A percentile compares a stretch with the other conserved stretches of the same genome.
Conservation (phyloP, 92 coral and sea anemone genomes). For the Bergia sp. region DNA sequence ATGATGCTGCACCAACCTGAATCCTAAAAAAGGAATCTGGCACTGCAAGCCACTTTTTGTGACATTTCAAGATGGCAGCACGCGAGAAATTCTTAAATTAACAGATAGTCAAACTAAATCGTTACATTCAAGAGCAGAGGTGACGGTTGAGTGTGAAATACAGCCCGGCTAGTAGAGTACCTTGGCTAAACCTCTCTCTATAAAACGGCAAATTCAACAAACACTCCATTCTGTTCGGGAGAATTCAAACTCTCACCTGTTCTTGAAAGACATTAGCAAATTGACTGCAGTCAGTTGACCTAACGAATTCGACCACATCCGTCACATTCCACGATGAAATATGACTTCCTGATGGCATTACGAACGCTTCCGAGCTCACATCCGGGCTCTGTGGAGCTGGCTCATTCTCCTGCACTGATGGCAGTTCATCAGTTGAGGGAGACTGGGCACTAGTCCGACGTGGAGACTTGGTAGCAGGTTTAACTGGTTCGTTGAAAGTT, state of each 20-base stretch:
- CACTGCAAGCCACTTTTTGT: no score
- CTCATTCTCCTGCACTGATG: neutral
- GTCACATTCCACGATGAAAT: constrained; percentile 68
- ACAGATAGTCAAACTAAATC: no score
- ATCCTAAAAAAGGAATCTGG: no score
- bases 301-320: constrained; percentile 70
- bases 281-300: constrained; percentile 67
- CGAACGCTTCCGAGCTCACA: constrained; percentile 44
- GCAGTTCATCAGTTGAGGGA: neutral
- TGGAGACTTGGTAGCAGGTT: neutral
- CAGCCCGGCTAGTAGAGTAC: no score
- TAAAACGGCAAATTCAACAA: no score
- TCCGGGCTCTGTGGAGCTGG: constrained; percentile 21
- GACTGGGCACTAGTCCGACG: constrained; percentile 2
- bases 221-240: no score
- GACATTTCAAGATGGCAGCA: no score
- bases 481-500: neutral
- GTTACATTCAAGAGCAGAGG: no score
- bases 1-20: no score
- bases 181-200: no score
- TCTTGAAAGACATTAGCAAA: constrained; percentile 72
- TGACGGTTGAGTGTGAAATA: no score
- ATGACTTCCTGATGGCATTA: constrained; percentile 52
- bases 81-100: no score
- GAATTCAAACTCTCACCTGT: constrained; percentile 55